Conservation (phyloP, 2,113 vertebrate genomes). For the Pavo muticus region DNA sequence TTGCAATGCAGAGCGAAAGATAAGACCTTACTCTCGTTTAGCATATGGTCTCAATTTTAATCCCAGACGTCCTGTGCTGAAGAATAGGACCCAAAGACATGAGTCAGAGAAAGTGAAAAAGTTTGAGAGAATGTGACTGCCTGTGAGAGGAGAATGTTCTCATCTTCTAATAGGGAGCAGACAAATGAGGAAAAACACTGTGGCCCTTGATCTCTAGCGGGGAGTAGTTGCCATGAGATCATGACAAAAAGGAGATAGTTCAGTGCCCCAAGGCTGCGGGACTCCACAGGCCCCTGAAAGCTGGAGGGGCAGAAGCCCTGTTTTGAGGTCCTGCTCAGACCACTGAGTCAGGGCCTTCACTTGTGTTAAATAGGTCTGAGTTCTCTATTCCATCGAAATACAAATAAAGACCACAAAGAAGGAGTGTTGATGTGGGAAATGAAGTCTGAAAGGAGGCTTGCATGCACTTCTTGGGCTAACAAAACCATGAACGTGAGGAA, state of each 20-base stretch:
- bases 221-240: not conserved
- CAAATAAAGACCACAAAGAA: not conserved
- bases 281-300: not conserved
- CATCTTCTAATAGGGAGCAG: too few species aligned
- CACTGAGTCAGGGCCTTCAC: not conserved
- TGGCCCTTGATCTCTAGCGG: not conserved
- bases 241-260: not conserved
- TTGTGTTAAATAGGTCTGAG: not conserved
- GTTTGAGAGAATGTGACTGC: not conserved
- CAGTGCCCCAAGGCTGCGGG: not conserved
- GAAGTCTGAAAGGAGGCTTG: not conserved
- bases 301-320: not conserved
- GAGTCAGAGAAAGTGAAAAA: not conserved
- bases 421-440: not conserved
- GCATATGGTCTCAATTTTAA: not conserved
- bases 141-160: not conserved
- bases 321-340: not conserved
- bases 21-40: not conserved
- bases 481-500: not conserved
- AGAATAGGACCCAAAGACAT: not conserved
- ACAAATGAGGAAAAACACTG: not conserved
- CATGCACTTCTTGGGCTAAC: not conserved
- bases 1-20: not conserved
- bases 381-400: not conserved
- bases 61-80: not conserved